phyloP scores from a whole-genome alignment of 2,113 vertebrate genomes.

The Laterallus jamaicensis region DNA sequence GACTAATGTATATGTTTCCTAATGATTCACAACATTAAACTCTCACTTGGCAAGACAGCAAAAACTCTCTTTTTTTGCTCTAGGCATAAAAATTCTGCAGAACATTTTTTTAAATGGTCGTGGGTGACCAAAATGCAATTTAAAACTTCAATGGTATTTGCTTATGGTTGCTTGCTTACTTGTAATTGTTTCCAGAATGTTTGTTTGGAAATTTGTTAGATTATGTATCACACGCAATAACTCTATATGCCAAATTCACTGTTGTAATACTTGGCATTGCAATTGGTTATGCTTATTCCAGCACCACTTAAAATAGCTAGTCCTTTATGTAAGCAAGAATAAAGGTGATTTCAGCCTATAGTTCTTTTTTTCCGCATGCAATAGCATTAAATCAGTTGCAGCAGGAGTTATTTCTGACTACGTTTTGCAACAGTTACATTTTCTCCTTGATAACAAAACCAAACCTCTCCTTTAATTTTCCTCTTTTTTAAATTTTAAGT shows the following conservation, averaged over 20 bases:
- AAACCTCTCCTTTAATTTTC: accelerated
- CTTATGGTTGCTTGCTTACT: conserved; percentile 63
- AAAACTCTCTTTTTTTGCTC: conserved; percentile 33
- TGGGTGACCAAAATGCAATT: conserved; percentile 72
- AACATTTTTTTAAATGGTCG: conserved; percentile 32
- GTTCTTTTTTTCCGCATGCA: background rate
- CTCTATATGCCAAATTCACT: conserved; percentile 71
- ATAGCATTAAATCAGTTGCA: conserved; percentile 1
- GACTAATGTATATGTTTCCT: conserved; percentile 68
- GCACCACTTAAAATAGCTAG: conserved; percentile 48
- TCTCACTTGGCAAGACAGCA: conserved; percentile 43
- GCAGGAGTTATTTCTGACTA: background rate
- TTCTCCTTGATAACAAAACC: background rate
- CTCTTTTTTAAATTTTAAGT: background rate
- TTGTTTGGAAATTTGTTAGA: conserved; percentile 86
- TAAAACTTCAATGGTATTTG: conserved; percentile 73
- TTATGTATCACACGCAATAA: conserved; percentile 78
- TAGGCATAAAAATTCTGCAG: conserved; percentile 19
- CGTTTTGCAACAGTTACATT: background rate
- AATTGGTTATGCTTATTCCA: conserved; percentile 58
- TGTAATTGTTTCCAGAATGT: conserved; percentile 90
- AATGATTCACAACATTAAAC: conserved; percentile 77
- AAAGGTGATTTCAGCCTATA: conserved; percentile 34
- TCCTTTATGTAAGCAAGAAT: conserved; percentile 41
- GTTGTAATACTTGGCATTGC: conserved; percentile 64